phyloP scores from a whole-genome alignment of 2,888 invertebrate species.

The Nomada lathburiana region DNA sequence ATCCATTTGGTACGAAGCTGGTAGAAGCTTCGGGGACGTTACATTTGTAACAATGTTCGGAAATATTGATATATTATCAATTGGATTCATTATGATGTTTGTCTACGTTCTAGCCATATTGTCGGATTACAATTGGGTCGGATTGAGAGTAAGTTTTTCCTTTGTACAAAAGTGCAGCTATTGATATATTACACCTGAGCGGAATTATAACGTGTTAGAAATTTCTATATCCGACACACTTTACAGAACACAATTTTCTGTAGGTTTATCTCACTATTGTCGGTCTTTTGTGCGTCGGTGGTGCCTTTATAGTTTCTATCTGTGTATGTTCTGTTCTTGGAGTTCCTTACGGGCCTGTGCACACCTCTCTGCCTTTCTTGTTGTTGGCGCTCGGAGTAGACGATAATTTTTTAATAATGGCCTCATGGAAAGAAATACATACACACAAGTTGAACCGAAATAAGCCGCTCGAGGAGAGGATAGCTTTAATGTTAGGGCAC shows the following conservation, averaged over 20 bases:
- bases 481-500: conserved; percentile 90
- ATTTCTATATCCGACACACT: not conserved
- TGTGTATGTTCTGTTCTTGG: conserved; percentile 90
- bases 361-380: conserved; percentile 92
- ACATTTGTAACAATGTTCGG: conserved; percentile 89
- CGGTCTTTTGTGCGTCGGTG: conserved; percentile 90
- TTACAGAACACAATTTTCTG: not conserved
- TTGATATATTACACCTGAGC: not conserved
- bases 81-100: conserved; percentile 90
- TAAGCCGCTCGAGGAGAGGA: conserved; percentile 87
- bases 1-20: conserved; percentile 78
- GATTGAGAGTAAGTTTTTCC: conserved; percentile 87
- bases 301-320: conserved; percentile 90
- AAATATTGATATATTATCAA: conserved; percentile 89
- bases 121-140: conserved; percentile 91
- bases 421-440: conserved; percentile 89
- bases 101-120: conserved; percentile 90
- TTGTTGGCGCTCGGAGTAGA: conserved; percentile 93
- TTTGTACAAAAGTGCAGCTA: not conserved
- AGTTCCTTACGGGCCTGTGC: conserved; percentile 92
- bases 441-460: conserved; percentile 85
- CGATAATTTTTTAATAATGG: conserved; percentile 94
- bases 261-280: conserved; percentile 88
- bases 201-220: not conserved
- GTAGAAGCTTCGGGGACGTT: conserved; percentile 90